Conservation (phyloP, 2,797 vertebrate genomes). For the Iguana delicatissima region DNA sequence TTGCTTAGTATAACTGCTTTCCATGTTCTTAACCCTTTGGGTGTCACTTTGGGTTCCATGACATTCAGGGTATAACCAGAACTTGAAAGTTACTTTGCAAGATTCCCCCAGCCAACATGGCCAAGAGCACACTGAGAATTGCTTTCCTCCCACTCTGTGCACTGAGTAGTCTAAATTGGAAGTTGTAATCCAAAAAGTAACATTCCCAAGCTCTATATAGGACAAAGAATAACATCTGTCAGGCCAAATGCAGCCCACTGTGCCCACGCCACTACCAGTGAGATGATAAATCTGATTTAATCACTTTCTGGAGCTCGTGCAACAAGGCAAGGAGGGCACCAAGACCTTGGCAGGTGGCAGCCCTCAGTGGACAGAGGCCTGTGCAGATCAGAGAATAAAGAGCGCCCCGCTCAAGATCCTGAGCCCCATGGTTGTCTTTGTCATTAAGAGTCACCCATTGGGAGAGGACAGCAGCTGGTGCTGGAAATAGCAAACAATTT, state of each 20-base stretch:
- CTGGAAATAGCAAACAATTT: slow-evolving; percentile 9
- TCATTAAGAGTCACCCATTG: neutral
- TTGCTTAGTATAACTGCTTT: neutral
- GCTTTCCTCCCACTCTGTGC: too few species aligned
- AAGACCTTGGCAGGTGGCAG: neutral
- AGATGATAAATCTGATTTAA: neutral
- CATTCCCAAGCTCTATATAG: too few species aligned
- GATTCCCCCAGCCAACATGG: too few species aligned
- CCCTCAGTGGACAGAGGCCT: neutral
- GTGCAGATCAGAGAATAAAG: neutral
- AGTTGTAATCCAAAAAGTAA: too few species aligned
- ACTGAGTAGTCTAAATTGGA: too few species aligned
- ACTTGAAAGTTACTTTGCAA: too few species aligned
- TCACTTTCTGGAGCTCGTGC: too few species aligned
- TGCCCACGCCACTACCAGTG: neutral
- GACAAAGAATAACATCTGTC: neutral
- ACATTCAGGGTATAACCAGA: neutral
- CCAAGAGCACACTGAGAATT: too few species aligned
- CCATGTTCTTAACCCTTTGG: neutral
- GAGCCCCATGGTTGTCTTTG: neutral
- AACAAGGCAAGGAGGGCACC: neutral
- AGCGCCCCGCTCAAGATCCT: neutral
- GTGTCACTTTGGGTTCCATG: neutral
- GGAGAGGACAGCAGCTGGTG: neutral
- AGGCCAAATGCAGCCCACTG: neutral